Evolutionary conservation across 2,113 vertebrate genomes (phyloP), one percentile per base, ranked within the genome.

Genomic region (Perognathus longimembris): DNA sequence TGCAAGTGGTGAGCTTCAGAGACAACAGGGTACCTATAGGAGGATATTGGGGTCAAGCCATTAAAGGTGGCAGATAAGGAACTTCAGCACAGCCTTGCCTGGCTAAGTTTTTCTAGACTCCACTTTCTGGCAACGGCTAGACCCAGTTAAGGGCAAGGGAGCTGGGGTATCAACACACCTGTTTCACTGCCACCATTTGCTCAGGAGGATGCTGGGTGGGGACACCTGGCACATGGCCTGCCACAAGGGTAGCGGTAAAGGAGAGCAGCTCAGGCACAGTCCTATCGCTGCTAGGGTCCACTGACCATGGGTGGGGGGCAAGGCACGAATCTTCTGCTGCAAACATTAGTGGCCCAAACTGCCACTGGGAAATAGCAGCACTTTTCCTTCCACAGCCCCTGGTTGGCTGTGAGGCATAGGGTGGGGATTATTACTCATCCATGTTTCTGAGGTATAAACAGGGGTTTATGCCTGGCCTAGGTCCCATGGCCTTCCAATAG

Each of bases 231-330:
- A 26, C 45, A n/a, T 36, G 45, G 21, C 38, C 66, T 70, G 54
- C 15, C 59, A 20, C 10, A 50, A 78, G 34, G 34, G 20, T 3
- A 63, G 45, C 28, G n/a, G 28, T 24, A 34, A 50, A 42, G 40
- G 20, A 36, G 82, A 75, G 42, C 8, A 21, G 17, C 71, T 71
- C 40, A 4, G 78, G 30, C 67, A 64, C 3, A 38, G 64, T 7
- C 14, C 3, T 0, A 22, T n/a, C 81, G 74, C 34, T 14, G 8
- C 63, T n/a, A 40, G 30, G 30, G 8, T 8, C 69, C 74, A 28
- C 20, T 3, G 3, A 42, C 17, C 0, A 57, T 1, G 0, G 81
- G 22, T 32, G 1, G 12, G 54, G 30, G 6, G 0, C 11, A 22
- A 63, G 30, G 26, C 2, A 14, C 0, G 2, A 26, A 38, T 45